phyloP scores from a whole-genome alignment of 1,140 invertebrate species.

The Diorhabda sublineata region DNA sequence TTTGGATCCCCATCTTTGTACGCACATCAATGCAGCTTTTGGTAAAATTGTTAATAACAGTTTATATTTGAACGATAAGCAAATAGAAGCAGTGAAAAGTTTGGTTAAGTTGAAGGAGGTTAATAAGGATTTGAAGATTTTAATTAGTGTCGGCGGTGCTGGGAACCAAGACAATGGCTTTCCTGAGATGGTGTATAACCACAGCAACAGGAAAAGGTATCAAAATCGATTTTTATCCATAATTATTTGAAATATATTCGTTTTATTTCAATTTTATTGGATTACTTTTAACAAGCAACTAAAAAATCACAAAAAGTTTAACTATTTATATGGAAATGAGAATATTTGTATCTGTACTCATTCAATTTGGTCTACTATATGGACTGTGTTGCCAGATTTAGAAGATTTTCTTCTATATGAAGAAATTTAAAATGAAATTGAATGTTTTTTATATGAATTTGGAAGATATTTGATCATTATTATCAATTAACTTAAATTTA shows the following conservation, averaged over 20 bases:
- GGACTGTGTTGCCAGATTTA: too few species aligned
- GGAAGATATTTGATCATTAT: too few species aligned
- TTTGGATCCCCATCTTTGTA: constrained; percentile 68
- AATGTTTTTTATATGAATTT: too few species aligned
- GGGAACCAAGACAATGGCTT: constrained; percentile 58
- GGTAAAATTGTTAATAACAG: constrained; percentile 61
- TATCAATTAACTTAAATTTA: too few species aligned
- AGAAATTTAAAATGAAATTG: too few species aligned
- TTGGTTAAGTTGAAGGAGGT: constrained; percentile 58
- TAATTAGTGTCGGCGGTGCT: constrained; percentile 73
- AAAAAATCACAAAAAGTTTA: constrained; percentile 4
- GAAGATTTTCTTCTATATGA: too few species aligned
- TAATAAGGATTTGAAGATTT: constrained; percentile 68
- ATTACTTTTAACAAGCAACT: too few species aligned
- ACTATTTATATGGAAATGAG: neutral
- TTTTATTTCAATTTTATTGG: too few species aligned
- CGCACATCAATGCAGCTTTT: constrained; percentile 77
- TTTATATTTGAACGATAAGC: constrained; percentile 43
- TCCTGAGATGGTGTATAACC: constrained; percentile 63
- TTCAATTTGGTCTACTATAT: too few species aligned
- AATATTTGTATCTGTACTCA: too few species aligned
- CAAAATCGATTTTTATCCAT: too few species aligned
- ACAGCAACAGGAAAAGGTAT: constrained; percentile 54
- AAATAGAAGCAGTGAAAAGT: constrained; percentile 50
- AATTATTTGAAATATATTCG: too few species aligned